Evolutionary conservation across 2,113 vertebrate genomes (phyloP).

Genomic region (Coregonus clupeaformis): DNA sequence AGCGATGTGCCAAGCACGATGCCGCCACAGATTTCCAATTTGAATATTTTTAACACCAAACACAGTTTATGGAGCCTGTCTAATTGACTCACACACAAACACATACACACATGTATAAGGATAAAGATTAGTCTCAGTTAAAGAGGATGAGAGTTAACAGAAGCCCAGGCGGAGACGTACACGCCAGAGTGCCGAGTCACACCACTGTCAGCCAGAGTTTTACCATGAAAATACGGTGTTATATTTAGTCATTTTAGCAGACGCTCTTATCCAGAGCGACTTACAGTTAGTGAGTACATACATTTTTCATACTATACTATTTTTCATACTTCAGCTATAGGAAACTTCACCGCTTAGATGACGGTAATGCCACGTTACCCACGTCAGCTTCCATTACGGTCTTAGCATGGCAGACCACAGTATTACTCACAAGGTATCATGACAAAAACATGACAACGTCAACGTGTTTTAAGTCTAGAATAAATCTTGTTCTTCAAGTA

Average conservation of each 20-base stretch:
- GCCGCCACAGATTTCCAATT: neutral
- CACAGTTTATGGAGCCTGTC: neutral
- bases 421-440: slow-evolving; percentile 6
- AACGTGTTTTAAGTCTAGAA: too few relatives aligned
- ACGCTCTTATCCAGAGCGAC: too few relatives aligned
- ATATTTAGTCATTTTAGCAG: too few relatives aligned
- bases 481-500: neutral
- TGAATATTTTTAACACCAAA: slow-evolving; percentile 23
- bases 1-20: neutral
- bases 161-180: slow-evolving; percentile 22
- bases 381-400: slow-evolving; percentile 35
- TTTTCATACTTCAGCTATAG: too few relatives aligned
- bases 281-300: too few relatives aligned
- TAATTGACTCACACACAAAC: neutral
- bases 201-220: slow-evolving; percentile 23
- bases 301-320: too few relatives aligned
- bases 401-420: slow-evolving; percentile 19
- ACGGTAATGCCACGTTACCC: slow-evolving; percentile 32
- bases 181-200: slow-evolving; percentile 12
- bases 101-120: neutral
- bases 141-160: slow-evolving; percentile 58
- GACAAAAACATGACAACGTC: too few relatives aligned
- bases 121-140: slow-evolving; percentile 63
- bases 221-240: slow-evolving; percentile 21
- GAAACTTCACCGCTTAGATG: slow-evolving; percentile 47